Conservation (phyloP, 2,797 vertebrate species). For the Adelosebastes latens region DNA sequence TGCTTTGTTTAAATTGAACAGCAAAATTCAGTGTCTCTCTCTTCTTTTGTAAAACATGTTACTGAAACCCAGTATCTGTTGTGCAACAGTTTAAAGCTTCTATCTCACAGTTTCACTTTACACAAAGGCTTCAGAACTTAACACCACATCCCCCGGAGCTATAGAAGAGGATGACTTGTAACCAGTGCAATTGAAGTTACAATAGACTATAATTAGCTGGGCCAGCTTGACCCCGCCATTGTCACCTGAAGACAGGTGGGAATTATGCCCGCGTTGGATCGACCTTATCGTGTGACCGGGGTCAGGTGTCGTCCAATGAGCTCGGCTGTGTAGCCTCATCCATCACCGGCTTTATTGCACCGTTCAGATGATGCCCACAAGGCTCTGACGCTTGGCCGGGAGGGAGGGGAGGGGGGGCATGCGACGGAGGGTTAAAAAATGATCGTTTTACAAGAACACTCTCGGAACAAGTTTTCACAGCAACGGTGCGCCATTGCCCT, state of each 20-base stretch:
- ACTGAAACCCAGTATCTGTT: slow-evolving; percentile 84
- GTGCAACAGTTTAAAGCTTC: slow-evolving; percentile 77
- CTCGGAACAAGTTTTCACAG: slow-evolving; percentile 78
- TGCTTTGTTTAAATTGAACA: slow-evolving; percentile 35
- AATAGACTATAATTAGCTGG: slow-evolving; percentile 81
- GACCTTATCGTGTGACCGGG: slow-evolving; percentile 86
- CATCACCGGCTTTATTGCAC: slow-evolving; percentile 82
- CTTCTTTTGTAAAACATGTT: slow-evolving; percentile 63
- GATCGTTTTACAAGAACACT: slow-evolving; percentile 81
- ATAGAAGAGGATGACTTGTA: slow-evolving; percentile 68
- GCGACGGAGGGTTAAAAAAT: slow-evolving; percentile 54
- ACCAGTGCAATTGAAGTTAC: slow-evolving; percentile 73
- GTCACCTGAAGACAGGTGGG: slow-evolving; percentile 86
- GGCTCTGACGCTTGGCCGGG: slow-evolving; percentile 54
- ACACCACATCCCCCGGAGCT: slow-evolving; percentile 74
- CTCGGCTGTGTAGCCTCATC: slow-evolving; percentile 80
- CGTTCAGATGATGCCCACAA: slow-evolving; percentile 74
- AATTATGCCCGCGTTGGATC: slow-evolving; percentile 80
- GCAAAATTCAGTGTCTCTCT: slow-evolving; percentile 8
- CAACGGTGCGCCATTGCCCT: slow-evolving; percentile 49
- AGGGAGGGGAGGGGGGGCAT: slow-evolving; percentile 24
- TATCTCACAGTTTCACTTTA: slow-evolving; percentile 75
- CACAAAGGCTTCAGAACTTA: slow-evolving; percentile 75
- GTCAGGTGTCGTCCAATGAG: slow-evolving; percentile 83
- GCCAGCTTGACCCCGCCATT: slow-evolving; percentile 80